Base-by-base conservation (phyloP, 2,888 invertebrate species). In the Polia nebulosa region DNA sequence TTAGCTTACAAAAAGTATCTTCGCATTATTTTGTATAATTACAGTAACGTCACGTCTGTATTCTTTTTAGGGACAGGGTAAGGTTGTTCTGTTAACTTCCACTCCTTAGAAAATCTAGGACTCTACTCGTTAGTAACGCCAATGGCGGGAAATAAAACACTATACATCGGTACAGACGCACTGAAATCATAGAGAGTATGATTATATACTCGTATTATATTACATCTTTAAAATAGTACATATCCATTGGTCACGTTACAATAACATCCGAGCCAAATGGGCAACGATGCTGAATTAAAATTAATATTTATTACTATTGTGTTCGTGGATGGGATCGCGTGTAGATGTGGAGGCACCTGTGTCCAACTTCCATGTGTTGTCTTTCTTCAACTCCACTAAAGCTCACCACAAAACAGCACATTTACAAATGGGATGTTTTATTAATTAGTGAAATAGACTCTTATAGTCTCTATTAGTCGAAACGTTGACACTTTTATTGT, bases 211-310 rank as follows among this genome's bases (percentile, higher is more conserved):
- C n/a, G n/a, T n/a, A n/a, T n/a, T n/a, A n/a, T 17, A 52, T 49
- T 29, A 44, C 20, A 66, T 27, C 17, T 57, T 44, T 60, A 65
- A 44, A 52, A 41, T 58, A 56, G 62, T 60, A 49, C 22, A 62
- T 53, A 29, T 61, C 45, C 57, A 11, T 69, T 70, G 67, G 70
- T 83, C 75, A 73, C 72, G 80, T 76, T 77, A 76, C 75, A 80
- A 81, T 74, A 80, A 81, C 76, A 78, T 77, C 69, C 80, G 85
- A 84, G 89, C 89, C 89, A 90, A 90, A 87, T 88, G 76, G 80
- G 81, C 78, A 78, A 61, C 81, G 78, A 78, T 82, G 83, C 85
- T 85, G 85, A 87, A 88, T 87, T 85, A 82, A 81, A 81, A 84
- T 87, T 85, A 67, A 22, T 53, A 87, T 88, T 88, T 87, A 88